Conservation (phyloP, 2,797 vertebrate genomes). For the Hippoglossus hippoglossus region DNA sequence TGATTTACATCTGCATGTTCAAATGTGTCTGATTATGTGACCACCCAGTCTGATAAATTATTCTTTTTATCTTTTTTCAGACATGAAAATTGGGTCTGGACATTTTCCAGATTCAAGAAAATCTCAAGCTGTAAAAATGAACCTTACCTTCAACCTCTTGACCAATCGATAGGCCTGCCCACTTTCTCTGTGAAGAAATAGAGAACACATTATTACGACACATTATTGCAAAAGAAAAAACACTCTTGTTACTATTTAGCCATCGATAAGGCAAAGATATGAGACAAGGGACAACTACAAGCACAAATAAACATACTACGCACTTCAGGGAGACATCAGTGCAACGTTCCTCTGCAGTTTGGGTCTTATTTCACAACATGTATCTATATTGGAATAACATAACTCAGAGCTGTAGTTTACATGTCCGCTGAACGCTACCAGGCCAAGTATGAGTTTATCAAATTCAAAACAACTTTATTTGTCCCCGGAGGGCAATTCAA, state of each 20-base stretch:
- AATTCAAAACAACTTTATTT: no score
- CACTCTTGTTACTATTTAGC: neutral
- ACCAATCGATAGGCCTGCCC: slow-evolving; percentile 94
- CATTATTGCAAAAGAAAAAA: neutral
- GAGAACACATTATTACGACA: neutral
- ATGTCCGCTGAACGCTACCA: neutral
- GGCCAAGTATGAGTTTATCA: neutral
- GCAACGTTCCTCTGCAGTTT: slow-evolving; percentile 53
- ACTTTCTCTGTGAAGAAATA: slow-evolving; percentile 89
- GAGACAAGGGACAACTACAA: slow-evolving; percentile 21
- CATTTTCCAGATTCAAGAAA: no score
- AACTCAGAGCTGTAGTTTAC: neutral
- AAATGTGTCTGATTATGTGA: neutral
- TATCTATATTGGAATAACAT: neutral
- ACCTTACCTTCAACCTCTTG: slow-evolving; percentile 94
- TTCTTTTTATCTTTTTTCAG: no score
- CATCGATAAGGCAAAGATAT: neutral
- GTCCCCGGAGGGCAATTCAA: no score
- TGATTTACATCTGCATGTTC: neutral
- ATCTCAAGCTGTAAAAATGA: neutral
- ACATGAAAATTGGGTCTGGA: no score
- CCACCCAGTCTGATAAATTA: no score
- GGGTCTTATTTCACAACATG: slow-evolving; percentile 67
- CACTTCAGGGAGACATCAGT: slow-evolving; percentile 34
- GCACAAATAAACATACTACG: slow-evolving; percentile 12